Conservation (phyloP, 2,888 invertebrate genomes). For the Fragum whitleyi region DNA sequence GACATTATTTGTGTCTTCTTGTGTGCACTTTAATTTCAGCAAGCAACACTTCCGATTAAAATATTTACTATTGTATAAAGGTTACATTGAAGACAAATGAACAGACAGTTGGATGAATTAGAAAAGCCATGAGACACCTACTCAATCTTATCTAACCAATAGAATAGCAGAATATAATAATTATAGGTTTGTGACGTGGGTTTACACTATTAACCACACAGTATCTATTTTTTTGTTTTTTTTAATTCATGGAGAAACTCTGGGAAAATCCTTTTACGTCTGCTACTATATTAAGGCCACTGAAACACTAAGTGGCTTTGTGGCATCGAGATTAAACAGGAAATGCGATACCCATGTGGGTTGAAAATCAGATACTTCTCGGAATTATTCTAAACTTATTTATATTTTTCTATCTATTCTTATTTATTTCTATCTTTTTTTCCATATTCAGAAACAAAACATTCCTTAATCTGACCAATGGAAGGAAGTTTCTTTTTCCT, state of each 20-base stretch:
- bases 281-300: not conserved
- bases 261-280: slow-evolving; percentile 4
- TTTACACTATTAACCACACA: not conserved
- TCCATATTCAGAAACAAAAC: not conserved
- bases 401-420: no score
- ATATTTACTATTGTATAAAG: no score
- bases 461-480: no score
- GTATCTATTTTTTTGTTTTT: not conserved
- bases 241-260: not conserved
- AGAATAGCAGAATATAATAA: no score
- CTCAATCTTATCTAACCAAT: not conserved
- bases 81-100: no score
- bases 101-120: no score
- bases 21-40: no score
- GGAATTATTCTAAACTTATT: not conserved
- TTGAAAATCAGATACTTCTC: not conserved
- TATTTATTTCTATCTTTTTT: not conserved
- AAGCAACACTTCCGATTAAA: no score
- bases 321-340: not conserved
- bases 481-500: no score
- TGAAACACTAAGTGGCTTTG: not conserved
- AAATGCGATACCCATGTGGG: slow-evolving; percentile 9
- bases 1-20: no score
- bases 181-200: not conserved
- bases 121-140: not conserved